Evolutionary conservation across 2,113 vertebrate species (phyloP).

Genomic region (Cepphus grylle): DNA sequence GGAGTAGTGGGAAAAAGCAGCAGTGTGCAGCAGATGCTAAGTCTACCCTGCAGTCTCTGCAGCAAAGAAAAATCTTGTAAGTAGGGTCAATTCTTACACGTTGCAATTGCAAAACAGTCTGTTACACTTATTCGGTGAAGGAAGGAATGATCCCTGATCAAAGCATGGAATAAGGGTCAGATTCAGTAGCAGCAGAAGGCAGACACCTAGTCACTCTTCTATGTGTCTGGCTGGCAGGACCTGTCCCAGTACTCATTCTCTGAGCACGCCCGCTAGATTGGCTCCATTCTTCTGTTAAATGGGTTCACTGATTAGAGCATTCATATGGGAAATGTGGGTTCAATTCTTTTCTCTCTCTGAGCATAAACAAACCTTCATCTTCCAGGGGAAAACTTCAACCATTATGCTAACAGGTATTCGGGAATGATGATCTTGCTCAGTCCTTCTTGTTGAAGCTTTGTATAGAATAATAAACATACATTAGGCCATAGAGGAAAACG

Average conservation of each 20-base stretch:
- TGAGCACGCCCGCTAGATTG: slow-evolving; percentile 16
- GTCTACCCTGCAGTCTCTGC: neutral
- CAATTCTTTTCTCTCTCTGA: slow-evolving; percentile 31
- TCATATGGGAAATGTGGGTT: slow-evolving; percentile 49
- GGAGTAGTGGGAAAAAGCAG: neutral
- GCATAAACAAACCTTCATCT: slow-evolving; percentile 38
- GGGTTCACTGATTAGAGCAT: slow-evolving; percentile 47
- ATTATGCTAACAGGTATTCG: slow-evolving; percentile 8
- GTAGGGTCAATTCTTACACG: neutral
- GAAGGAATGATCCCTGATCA: neutral
- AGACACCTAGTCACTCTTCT: neutral
- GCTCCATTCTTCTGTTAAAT: slow-evolving; percentile 51
- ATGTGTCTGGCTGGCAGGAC: neutral
- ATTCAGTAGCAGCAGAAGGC: neutral
- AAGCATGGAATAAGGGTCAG: neutral
- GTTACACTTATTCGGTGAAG: neutral
- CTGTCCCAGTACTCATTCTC: neutral
- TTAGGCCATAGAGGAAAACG: neutral
- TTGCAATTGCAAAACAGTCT: neutral
- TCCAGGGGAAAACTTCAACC: slow-evolving; percentile 20
- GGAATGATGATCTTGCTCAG: neutral
- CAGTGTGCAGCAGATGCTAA: neutral
- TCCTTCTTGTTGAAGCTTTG: slow-evolving; percentile 29
- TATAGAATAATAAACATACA: slow-evolving; percentile 51
- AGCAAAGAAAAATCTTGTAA: neutral